Conservation (phyloP, 2,888 invertebrate species). For the Thumatha senex region DNA sequence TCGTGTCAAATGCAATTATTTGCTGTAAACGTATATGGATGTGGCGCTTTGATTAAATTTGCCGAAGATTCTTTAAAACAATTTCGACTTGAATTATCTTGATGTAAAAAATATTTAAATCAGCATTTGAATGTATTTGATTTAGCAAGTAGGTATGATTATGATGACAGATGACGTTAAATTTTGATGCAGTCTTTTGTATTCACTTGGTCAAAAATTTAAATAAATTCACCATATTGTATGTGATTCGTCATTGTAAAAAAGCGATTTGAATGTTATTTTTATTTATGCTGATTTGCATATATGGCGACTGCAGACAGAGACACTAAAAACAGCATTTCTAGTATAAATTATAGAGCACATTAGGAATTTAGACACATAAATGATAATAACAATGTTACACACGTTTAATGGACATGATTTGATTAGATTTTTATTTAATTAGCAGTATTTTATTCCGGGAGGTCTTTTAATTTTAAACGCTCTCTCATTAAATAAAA, state of each 20-base stretch:
- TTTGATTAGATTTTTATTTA: slow-evolving; percentile 12
- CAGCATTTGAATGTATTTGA: slow-evolving; percentile 2
- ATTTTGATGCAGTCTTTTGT: slow-evolving; percentile 24
- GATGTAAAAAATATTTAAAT: slow-evolving; percentile 15
- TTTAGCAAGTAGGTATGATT: slow-evolving; percentile 12
- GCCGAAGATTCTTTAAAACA: slow-evolving; percentile 10
- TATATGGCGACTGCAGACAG: slow-evolving; percentile 9
- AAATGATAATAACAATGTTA: slow-evolving; percentile 1
- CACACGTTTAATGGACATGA: slow-evolving; percentile 5
- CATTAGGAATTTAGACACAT: slow-evolving; percentile 10
- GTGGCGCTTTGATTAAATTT: slow-evolving; percentile 28
- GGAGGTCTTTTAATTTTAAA: slow-evolving; percentile 4
- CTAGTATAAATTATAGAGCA: slow-evolving; percentile 10
- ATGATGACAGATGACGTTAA: slow-evolving; percentile 31
- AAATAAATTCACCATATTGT: slow-evolving; percentile 29
- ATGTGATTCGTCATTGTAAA: slow-evolving; percentile 26
- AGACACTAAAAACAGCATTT: slow-evolving; percentile 3
- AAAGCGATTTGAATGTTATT: slow-evolving; percentile 14
- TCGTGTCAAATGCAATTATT: slow-evolving; percentile 63
- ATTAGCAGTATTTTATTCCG: slow-evolving; percentile 10
- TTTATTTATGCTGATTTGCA: slow-evolving; percentile 10
- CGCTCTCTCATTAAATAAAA: no score
- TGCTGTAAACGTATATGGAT: slow-evolving; percentile 41
- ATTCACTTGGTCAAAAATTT: slow-evolving; percentile 29
- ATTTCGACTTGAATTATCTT: slow-evolving; percentile 16